Conservation (phyloP, 2,888 invertebrate genomes). For the Drosophila affinis region DNA sequence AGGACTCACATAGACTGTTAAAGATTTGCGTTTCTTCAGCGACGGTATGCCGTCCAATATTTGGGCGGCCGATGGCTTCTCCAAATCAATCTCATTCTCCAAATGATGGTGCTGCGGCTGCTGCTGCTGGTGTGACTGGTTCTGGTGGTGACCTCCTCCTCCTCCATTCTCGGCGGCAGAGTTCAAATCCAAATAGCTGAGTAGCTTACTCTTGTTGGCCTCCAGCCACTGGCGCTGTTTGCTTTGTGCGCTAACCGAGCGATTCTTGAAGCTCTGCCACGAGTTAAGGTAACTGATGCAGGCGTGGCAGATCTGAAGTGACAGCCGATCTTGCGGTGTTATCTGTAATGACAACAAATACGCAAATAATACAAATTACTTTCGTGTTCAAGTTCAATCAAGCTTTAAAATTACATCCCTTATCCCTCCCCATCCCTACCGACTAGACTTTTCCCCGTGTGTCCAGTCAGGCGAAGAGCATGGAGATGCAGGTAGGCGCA, state of each 20-base stretch:
- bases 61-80: conserved; percentile 52
- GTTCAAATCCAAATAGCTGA: conserved; percentile 67
- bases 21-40: conserved; percentile 82
- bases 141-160: conserved; percentile 35
- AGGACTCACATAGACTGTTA: conserved; percentile 83
- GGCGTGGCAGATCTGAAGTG: conserved; percentile 83
- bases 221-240: conserved; percentile 83
- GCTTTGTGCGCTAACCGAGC: conserved; percentile 82
- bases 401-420: not conserved
- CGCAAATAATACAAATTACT: not conserved
- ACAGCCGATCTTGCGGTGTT: conserved; percentile 81
- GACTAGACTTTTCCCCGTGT: conserved; percentile 7
- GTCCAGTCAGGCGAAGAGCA: conserved; percentile 27
- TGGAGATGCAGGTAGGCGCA: conserved; percentile 39
- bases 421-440: not conserved
- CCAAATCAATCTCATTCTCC: conserved; percentile 40
- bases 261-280: conserved; percentile 84
- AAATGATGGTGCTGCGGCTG: conserved; percentile 49
- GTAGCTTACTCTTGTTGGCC: conserved; percentile 56
- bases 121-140: conserved; percentile 17
- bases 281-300: conserved; percentile 84
- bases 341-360: conserved; percentile 71
- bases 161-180: conserved; percentile 67
- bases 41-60: conserved; percentile 82
- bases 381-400: not conserved